Evolutionary conservation across 2,888 invertebrate species (phyloP), one percentile per base, ranked within the genome.

Genomic region (Portevinia maculata): DNA sequence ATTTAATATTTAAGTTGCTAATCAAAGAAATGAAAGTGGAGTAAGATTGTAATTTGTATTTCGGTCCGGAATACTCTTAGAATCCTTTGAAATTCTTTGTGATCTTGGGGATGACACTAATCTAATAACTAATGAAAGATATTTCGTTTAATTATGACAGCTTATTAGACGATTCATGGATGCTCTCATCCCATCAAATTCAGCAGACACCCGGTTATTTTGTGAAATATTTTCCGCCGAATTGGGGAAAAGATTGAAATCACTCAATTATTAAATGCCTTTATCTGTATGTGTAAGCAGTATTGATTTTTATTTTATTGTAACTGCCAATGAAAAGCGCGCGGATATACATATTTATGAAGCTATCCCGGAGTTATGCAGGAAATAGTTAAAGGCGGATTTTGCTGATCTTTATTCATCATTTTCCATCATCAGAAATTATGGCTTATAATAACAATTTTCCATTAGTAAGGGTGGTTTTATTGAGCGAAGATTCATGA

Each of bases 321-420:
- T 39, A 7, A n/a, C n/a, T 15, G 6, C 7, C 0, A 39, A 39
- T 39, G 15, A 2, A 2, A 39, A 39, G 6, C 15, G 15, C 6
- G 5, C 0, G 41, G 17, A 41, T 15, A 41, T 13, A 8, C n/a
- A n/a, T 34, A 11, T 34, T 1, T 34, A 34, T 34, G n/a, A n/a
- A 9, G 34, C 4, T 34, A 34, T 34, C 11, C 34, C 9, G 34
- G 9, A n/a, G n/a, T 28, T 28, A 1, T 3, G 7, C 13, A 28
- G 13, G 44, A 44, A 44, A 9, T 13, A 3, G 11, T 3, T 1
- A 24, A 48, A 13, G 28, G 11, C 24, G 13, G 13, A 24, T 48
- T 48, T 48, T 48, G 48, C 7, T 48, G 24, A 48, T 48, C 5
- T 48, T 48, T 48, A 48, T 48, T 48, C 48, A 48, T 48, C 48